Evolutionary conservation across 2,888 invertebrate species (phyloP).

Genomic region (Drosophila falleni): DNA sequence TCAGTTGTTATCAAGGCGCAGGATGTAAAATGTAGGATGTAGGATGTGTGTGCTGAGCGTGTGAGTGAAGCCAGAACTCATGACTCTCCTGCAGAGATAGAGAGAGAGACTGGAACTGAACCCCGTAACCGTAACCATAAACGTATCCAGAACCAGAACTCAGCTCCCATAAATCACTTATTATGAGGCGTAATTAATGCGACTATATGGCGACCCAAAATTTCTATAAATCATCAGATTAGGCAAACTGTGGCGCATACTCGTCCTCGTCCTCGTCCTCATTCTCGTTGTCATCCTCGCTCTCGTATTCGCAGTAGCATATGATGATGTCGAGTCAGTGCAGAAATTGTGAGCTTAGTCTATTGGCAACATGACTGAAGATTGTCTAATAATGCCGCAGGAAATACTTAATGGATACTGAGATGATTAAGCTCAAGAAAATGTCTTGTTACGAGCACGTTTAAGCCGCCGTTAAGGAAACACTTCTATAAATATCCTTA

Average conservation of each 20-base stretch:
- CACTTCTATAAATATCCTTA: slow-evolving; percentile 18
- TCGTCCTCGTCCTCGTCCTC: slow-evolving; percentile 12
- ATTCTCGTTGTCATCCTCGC: background rate
- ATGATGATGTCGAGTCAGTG: slow-evolving; percentile 37
- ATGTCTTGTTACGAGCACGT: slow-evolving; percentile 26
- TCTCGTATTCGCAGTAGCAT: slow-evolving; percentile 19
- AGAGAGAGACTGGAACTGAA: slow-evolving; percentile 5
- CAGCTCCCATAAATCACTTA: slow-evolving; percentile 85
- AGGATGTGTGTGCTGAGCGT: slow-evolving; percentile 4
- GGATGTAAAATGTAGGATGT: slow-evolving; percentile 45
- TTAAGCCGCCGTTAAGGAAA: slow-evolving; percentile 12
- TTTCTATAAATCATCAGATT: slow-evolving; percentile 86
- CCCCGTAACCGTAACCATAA: slow-evolving; percentile 17
- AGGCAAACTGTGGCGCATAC: slow-evolving; percentile 70
- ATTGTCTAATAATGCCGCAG: slow-evolving; percentile 60
- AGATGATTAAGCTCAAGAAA: slow-evolving; percentile 46
- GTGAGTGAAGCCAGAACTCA: slow-evolving; percentile 39
- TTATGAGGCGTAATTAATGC: slow-evolving; percentile 86
- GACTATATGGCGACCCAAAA: slow-evolving; percentile 85
- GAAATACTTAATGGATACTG: slow-evolving; percentile 54
- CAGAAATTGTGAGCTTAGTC: slow-evolving; percentile 36
- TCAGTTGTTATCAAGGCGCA: slow-evolving; percentile 69
- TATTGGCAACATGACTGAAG: slow-evolving; percentile 55
- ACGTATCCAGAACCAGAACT: slow-evolving; percentile 31
- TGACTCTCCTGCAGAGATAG: slow-evolving; percentile 14